Base-by-base conservation (phyloP, 2,113 vertebrate species). In the Limanda limanda region DNA sequence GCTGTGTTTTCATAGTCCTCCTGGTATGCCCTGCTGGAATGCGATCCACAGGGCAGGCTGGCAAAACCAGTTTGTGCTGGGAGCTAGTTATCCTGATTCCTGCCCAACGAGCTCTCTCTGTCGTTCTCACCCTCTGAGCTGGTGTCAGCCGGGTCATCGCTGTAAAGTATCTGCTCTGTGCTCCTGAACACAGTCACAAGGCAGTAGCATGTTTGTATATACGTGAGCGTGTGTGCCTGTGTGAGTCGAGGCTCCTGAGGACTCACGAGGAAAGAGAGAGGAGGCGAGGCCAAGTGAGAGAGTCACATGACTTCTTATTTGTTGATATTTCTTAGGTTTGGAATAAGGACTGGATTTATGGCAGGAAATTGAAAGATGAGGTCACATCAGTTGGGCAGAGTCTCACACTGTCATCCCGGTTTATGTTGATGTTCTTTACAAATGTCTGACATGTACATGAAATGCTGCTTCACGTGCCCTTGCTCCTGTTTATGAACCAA, bases 1-100 rank as follows among this genome's bases (percentile, higher is more conserved):
- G 48, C 59, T 65, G 60, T 24, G n/a, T 52, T 55, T 65, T 83
- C 37, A 12, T 15, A 60, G 71, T 87, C 66, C 56, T 79, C 77
- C 65, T 52, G 62, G 65, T 76, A 74, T 85, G 79, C 68, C 37
- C 25, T 14, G 51, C 67, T 68, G 86, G 86, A 87, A 91, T 88
- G 81, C 18, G 18, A 86, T 79, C 55, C 55, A 82, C 82, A 56
- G 85, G 88, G 70, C 74, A 68, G 78, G 85, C 92, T 86, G 81
- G 92, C 88, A 88, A 74, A 94, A 95, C 94, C 91, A 87, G 93
- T 94, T 93, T 54, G 62, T 82, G 42, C 15, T 25, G 62, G 73
- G 63, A 83, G 24, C 52, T 51, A 73, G 73, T 59, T 48, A 27
- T 69, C 70, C 68, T 80, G 60, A 85, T 74, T 77, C 67, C 35